Evolutionary conservation across 2,113 vertebrate species (phyloP).

Genomic region (Camelus dromedarius): DNA sequence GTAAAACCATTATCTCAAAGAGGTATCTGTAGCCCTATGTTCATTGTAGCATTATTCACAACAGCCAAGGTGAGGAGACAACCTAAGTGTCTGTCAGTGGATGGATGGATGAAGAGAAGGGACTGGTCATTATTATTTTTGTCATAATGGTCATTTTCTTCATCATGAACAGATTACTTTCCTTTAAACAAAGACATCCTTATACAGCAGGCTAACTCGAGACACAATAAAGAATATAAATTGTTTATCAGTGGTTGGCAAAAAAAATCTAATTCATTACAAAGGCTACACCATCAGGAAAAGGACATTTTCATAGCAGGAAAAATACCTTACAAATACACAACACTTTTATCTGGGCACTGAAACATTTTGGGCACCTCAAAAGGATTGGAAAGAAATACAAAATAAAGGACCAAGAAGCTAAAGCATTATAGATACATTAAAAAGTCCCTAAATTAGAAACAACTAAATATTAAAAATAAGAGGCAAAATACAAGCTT

Average conservation of each 20-base stretch:
- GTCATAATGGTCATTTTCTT: background rate
- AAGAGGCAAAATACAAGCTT: conserved; percentile 83
- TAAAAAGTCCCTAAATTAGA: conserved; percentile 79
- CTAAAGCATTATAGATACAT: conserved; percentile 73
- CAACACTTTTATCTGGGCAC: conserved; percentile 77
- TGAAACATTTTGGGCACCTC: conserved; percentile 86
- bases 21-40: background rate
- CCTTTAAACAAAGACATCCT: conserved; percentile 86
- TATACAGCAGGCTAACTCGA: conserved; percentile 81
- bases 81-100: background rate
- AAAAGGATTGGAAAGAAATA: conserved; percentile 80
- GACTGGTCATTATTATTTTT: background rate
- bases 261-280: conserved; percentile 79
- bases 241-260: conserved; percentile 73
- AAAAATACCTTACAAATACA: conserved; percentile 78
- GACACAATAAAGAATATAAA: conserved; percentile 81
- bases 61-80: background rate
- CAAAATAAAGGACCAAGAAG: conserved; percentile 80
- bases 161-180: conserved; percentile 83
- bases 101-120: background rate
- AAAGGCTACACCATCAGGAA: conserved; percentile 64
- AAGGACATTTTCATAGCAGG: conserved; percentile 80
- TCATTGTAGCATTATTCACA: background rate
- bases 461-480: conserved; percentile 77
- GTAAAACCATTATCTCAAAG: background rate